Percentiles rank a stretch among this genome's conserved stretches.
Evolutionary conservation across 2,888 invertebrate genomes (phyloP).

Genomic region (Nipponacmea schrenckii): DNA sequence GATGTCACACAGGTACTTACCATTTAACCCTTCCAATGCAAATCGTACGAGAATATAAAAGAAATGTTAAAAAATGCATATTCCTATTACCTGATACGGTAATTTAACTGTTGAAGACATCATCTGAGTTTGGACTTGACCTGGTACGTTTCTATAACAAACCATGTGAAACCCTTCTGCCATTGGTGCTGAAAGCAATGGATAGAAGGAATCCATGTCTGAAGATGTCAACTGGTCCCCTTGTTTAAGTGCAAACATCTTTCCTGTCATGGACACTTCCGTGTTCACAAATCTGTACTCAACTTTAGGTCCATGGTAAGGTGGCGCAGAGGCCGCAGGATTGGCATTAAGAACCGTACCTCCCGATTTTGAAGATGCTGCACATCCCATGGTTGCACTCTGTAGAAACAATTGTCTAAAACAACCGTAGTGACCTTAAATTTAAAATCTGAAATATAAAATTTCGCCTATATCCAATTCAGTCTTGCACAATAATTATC

Average conservation of each 20-base stretch:
- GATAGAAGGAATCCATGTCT: slow-evolving; percentile 35
- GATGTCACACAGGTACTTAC: no score
- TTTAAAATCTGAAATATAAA: no score
- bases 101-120: slow-evolving; percentile 18
- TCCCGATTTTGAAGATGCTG: background rate
- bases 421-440: no score
- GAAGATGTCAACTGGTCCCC: slow-evolving; percentile 24
- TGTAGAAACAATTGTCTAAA: no score
- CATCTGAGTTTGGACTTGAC: slow-evolving; percentile 27
- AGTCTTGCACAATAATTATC: no score
- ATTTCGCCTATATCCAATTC: no score
- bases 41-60: no score
- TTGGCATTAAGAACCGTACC: background rate
- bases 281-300: slow-evolving; percentile 45
- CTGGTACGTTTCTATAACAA: slow-evolving; percentile 40
- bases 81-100: slow-evolving; percentile 9
- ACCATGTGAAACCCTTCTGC: slow-evolving; percentile 35
- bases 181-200: slow-evolving; percentile 34
- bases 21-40: no score
- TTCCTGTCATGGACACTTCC: slow-evolving; percentile 9
- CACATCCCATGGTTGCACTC: background rate
- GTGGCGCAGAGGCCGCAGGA: slow-evolving; percentile 32
- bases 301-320: slow-evolving; percentile 40
- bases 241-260: background rate
- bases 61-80: no score